phyloP scores from a whole-genome alignment of 2,888 invertebrate genomes.

The Dicyrtomina minuta region DNA sequence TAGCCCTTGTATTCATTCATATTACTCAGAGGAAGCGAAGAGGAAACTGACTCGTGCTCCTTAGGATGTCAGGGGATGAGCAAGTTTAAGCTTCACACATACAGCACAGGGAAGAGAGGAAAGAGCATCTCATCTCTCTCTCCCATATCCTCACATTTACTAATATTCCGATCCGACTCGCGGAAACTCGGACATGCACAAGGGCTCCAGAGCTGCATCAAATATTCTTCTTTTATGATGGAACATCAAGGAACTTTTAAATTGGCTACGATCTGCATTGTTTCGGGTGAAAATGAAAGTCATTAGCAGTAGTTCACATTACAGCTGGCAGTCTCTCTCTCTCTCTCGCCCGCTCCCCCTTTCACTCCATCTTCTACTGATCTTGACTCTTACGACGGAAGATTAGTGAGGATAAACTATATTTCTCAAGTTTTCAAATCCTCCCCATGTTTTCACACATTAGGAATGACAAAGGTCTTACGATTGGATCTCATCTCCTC shows the following conservation, averaged over 20 bases:
- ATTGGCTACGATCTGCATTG: slow-evolving; percentile 20
- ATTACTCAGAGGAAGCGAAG: slow-evolving; percentile 1
- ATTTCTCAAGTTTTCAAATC: no score
- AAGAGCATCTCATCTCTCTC: no score
- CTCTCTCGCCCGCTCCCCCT: no score
- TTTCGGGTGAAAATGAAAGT: slow-evolving; percentile 22
- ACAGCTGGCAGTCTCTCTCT: no score
- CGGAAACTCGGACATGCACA: background rate
- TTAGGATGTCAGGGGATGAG: background rate
- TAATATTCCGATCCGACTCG: background rate
- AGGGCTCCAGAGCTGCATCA: background rate
- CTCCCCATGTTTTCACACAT: slow-evolving; percentile 3
- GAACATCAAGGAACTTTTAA: slow-evolving; percentile 9
- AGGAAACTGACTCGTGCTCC: slow-evolving; percentile 1
- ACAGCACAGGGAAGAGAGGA: no score
- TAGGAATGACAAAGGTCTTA: background rate
- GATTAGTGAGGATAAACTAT: no score
- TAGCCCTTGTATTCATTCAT: slow-evolving; percentile 1
- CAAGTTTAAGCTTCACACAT: background rate
- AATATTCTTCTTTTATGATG: slow-evolving; percentile 1
- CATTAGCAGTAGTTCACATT: slow-evolving; percentile 28
- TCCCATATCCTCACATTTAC: background rate
- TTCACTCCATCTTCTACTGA: background rate
- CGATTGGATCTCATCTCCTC: no score
- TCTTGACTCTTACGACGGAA: no score